Percentiles rank a stretch among this genome's conserved stretches.
Conservation (phyloP, 2,888 invertebrate genomes). For the Stratiomys singularior region DNA sequence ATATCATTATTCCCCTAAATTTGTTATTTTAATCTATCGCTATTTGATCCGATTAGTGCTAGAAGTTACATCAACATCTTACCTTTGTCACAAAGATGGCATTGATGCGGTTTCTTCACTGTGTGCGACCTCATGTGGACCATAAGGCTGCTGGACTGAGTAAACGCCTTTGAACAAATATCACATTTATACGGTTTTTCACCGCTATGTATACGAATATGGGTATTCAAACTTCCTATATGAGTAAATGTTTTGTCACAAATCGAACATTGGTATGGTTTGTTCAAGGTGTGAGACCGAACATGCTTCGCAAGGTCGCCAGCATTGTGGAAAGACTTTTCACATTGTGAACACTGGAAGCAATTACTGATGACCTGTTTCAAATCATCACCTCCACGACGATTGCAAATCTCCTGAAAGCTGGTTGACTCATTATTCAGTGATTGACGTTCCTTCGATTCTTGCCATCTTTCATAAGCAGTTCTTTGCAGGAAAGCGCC, state of each 20-base stretch:
- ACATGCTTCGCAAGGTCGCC: constrained; percentile 66
- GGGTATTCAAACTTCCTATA: constrained; percentile 65
- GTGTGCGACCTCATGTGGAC: constrained; percentile 64
- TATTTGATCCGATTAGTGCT: no score
- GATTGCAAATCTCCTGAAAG: constrained; percentile 31
- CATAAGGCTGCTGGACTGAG: constrained; percentile 65
- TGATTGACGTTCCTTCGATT: background rate
- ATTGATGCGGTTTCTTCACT: constrained; percentile 64
- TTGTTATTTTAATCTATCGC: no score
- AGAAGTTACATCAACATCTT: background rate
- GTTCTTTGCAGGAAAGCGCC: constrained; percentile 12
- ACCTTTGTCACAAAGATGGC: constrained; percentile 64
- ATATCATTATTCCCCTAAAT: no score
- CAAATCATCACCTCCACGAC: background rate
- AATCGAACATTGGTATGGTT: constrained; percentile 65
- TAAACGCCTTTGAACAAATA: constrained; percentile 64
- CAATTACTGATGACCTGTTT: constrained; percentile 43
- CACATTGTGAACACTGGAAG: constrained; percentile 64
- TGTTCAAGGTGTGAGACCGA: constrained; percentile 64
- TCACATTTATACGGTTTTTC: constrained; percentile 65
- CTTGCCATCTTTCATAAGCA: background rate
- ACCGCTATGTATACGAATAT: constrained; percentile 65
- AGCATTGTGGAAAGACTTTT: constrained; percentile 63
- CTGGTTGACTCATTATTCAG: no score
- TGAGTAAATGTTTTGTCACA: constrained; percentile 65